Base-by-base conservation (phyloP, 2,113 vertebrate species). In the Spea bombifrons region DNA sequence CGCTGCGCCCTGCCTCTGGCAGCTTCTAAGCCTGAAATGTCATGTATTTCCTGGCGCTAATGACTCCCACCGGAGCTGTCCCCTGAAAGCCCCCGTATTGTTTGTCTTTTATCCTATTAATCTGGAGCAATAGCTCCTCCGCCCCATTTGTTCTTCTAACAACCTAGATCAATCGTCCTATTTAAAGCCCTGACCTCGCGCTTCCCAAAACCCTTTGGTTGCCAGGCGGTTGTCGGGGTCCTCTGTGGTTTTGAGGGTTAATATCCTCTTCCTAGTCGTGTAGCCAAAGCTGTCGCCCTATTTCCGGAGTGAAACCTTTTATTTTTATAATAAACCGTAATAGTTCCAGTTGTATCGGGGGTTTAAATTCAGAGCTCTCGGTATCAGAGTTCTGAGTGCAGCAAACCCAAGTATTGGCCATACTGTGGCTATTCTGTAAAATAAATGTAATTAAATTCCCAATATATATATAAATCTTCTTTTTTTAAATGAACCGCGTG, bases 21-120 rank as follows among this genome's bases (percentile, higher is more conserved):
- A 50, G n/a, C 61, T 75, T 30, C 49, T 66, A n/a, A 30, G 10
- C 30, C 52, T 47, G 63, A 65, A 65, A 75, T 75, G 73, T 75
- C 73, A 66, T 8, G 47, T 50, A 7, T 53, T 75, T 75, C 73
- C 73, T 53, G 63, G 48, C 61, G 9, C 63, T 75, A 75, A 76
- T 57, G 64, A 67, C 16, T 47, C 64, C 75, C 50, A 30, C 75
- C 49, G 64, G 75, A 68, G 75, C 44, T 17, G n/a, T 47, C 50
- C 75, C 75, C 55, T 66, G 3, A 48, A 76, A 76, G 43, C 43
- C 65, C 8, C 45, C 75, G 47, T 46, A 50, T 49, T 68, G 75
- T 57, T 68, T 76, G 65, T 66, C 73, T 76, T 75, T 68, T 49
- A 76, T 81, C 72, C 61, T 81, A 74, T 81, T 81, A 68, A 68